Conservation (phyloP, 2,888 invertebrate species). For the Machimus atricapillus region DNA sequence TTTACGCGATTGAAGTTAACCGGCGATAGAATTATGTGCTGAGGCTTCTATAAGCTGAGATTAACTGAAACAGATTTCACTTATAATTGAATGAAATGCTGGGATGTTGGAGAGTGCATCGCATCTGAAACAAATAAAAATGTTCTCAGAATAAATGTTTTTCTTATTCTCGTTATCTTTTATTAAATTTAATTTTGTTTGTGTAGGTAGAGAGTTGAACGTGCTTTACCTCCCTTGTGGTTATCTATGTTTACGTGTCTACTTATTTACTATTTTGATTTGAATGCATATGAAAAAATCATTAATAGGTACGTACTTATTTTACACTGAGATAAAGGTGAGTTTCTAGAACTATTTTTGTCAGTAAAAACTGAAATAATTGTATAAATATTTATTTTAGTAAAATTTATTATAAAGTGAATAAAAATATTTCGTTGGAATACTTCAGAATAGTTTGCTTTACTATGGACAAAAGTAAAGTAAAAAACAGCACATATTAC, state of each 20-base stretch:
- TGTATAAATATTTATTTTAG: no score
- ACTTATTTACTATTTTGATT: not conserved
- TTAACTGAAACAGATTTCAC: not conserved
- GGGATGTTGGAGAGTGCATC: not conserved
- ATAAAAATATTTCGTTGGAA: no score
- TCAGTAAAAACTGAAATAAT: no score
- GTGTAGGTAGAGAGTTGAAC: not conserved
- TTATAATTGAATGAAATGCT: not conserved
- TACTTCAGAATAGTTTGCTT: no score
- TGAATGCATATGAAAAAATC: not conserved
- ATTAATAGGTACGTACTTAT: no score
- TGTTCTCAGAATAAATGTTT: not conserved
- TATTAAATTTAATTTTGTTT: not conserved
- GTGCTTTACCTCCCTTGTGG: not conserved
- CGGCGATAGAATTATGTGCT: not conserved
- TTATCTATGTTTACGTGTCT: not conserved
- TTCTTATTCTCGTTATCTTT: not conserved
- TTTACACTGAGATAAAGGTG: no score
- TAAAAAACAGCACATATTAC: no score
- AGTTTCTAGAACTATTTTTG: no score
- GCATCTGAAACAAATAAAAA: not conserved
- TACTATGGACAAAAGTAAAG: no score
- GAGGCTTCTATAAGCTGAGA: not conserved
- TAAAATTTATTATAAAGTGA: no score
- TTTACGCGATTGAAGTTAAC: not conserved